Base-by-base conservation (phyloP, 2,113 vertebrate species). In the Sporophila hypoxantha region DNA sequence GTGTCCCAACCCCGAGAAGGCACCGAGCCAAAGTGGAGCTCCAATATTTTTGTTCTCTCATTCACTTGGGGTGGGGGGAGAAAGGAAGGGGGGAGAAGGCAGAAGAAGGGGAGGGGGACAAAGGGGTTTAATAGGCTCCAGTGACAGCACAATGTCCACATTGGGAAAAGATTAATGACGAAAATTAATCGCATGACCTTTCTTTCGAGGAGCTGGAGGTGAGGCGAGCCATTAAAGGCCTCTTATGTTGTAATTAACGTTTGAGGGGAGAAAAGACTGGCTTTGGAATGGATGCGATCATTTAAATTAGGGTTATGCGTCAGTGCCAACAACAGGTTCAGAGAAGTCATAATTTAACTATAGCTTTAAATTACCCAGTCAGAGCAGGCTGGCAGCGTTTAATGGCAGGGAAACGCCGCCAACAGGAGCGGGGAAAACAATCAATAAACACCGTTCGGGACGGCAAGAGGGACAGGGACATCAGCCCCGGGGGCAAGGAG, bases 231-330 rank as follows among this genome's bases (percentile, higher is more conserved):
- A 98, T 98, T 98, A 98, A 98, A 98, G n/a, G 98, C 98, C 98
- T 98, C 98, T 98, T 98, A 98, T 98, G 98, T 98, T 98, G 98
- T 98, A 98, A 98, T 98, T 98, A 98, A 98, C 97, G 97, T 97
- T 97, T 96, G 97, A 97, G 97, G 97, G 97, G 96, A 98, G 97
- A 97, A 97, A 97, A 97, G 97, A 97, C 97, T 97, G 97, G 97
- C 98, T 97, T 97, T 97, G 97, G 98, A 98, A 98, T 97, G 97
- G 97, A 98, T 98, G 97, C 97, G 97, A 98, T 98, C 97, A 97
- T 98, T 98, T 98, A 98, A 98, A 98, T 98, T 98, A 98, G 98
- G 97, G 97, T 98, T 96, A 97, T 98, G 98, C 97, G 96, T 97
- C 96, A 97, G 97, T 97, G 97, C 97, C 97, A 97, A 97, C 98